These are phyloP conservation scores for Phocoena sinus DNA, from an alignment of 2,113 vertebrate species.

Conservation along the genomic window DNA sequence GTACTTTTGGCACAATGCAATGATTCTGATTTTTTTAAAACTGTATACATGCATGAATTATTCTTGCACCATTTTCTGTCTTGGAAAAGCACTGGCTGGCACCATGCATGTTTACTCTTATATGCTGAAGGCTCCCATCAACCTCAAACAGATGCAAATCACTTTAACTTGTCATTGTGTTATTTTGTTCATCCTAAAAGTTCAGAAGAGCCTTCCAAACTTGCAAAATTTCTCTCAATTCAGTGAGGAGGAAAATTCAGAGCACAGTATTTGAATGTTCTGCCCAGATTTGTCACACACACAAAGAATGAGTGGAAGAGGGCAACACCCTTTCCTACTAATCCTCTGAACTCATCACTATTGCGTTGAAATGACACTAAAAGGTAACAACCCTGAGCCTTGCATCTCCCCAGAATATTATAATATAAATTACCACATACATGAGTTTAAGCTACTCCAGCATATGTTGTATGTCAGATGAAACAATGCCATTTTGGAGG, in stretches of 20 bases:
- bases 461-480: not conserved
- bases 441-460: not conserved
- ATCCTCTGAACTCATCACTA: constrained; percentile 16
- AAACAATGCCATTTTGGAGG: not conserved
- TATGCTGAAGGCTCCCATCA: constrained; percentile 45
- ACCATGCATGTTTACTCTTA: not conserved
- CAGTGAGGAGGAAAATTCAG: constrained; percentile 55
- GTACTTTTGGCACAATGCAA: not conserved
- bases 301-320: constrained; percentile 35
- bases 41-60: not conserved
- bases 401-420: not conserved
- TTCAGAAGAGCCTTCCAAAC: constrained; percentile 46
- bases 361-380: not conserved
- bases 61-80: not conserved
- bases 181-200: constrained; percentile 62
- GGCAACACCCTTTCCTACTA: constrained; percentile 44
- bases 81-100: constrained; percentile 55
- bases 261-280: constrained; percentile 44
- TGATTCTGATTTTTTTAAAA: not conserved
- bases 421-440: not conserved
- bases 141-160: constrained; percentile 63
- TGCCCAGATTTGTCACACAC: constrained; percentile 60
- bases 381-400: not conserved
- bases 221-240: constrained; percentile 59
- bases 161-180: constrained; percentile 44